phyloP scores from a whole-genome alignment of 2,888 invertebrate genomes.

The Lasioglossum pauxillum region DNA sequence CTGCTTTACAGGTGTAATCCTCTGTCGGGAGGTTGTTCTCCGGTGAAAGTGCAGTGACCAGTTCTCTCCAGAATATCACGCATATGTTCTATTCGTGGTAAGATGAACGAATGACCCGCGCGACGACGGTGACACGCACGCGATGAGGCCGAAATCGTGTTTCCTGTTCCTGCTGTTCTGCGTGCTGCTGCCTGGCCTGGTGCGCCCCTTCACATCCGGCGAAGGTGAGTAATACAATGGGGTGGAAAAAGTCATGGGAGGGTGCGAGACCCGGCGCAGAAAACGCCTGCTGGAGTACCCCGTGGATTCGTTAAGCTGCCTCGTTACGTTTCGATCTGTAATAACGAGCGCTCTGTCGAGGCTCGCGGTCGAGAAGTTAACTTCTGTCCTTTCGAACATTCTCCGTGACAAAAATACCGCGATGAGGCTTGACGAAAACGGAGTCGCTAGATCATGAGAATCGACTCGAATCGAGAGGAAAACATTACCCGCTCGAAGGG shows the following conservation, averaged over 20 bases:
- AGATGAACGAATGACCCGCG: slow-evolving; percentile 80
- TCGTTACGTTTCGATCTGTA: background rate
- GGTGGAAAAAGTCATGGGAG: background rate
- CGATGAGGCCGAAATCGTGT: slow-evolving; percentile 83
- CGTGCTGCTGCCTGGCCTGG: slow-evolving; percentile 77
- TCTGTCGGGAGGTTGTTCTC: background rate
- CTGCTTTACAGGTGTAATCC: slow-evolving; percentile 53
- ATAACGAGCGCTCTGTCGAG: background rate
- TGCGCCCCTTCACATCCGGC: slow-evolving; percentile 80
- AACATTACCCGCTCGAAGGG: no score
- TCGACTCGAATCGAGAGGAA: no score
- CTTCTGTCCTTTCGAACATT: background rate
- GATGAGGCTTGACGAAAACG: no score
- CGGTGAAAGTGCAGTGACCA: slow-evolving; percentile 40
- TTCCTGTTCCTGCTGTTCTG: slow-evolving; percentile 79
- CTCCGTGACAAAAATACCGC: background rate
- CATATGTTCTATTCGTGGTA: slow-evolving; percentile 36
- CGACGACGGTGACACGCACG: slow-evolving; percentile 72
- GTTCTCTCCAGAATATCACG: background rate
- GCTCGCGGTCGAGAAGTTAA: background rate
- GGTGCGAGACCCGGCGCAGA: background rate
- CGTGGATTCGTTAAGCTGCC: slow-evolving; percentile 71
- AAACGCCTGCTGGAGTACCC: slow-evolving; percentile 14
- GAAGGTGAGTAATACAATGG: slow-evolving; percentile 77
- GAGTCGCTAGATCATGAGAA: no score